Percentiles rank a stretch among this genome's conserved stretches.
These are phyloP conservation scores for Mactra quadrangularis DNA, from an alignment of 1,140 invertebrate species.

Conservation along the genomic window DNA sequence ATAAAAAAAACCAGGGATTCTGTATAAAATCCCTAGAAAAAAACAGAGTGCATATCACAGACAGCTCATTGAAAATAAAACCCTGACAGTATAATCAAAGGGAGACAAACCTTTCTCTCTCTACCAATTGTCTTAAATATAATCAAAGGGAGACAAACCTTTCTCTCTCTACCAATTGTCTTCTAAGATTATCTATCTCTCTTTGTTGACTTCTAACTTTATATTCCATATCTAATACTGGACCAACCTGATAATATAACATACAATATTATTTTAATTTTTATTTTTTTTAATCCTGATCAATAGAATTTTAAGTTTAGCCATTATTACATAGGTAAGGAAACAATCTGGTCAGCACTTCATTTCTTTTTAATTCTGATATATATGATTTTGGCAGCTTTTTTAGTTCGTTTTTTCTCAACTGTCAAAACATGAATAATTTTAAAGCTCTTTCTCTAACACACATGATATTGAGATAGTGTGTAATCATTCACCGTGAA, in stretches of 20 bases:
- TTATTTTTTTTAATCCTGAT: too few relatives aligned
- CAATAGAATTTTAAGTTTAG: not conserved
- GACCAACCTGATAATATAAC: slow-evolving; percentile 58
- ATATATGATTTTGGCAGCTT: too few relatives aligned
- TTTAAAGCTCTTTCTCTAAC: too few relatives aligned
- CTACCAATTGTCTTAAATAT: slow-evolving; percentile 48
- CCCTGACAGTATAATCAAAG: too few relatives aligned
- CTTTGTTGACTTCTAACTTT: slow-evolving; percentile 57
- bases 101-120: slow-evolving; percentile 62
- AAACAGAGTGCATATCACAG: not conserved
- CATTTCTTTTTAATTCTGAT: too few relatives aligned
- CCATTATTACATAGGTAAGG: not conserved
- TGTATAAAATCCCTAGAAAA: not conserved
- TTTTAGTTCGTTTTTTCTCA: too few relatives aligned
- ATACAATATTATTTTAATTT: too few relatives aligned
- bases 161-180: slow-evolving; percentile 60
- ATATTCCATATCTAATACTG: slow-evolving; percentile 61
- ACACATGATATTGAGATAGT: too few relatives aligned
- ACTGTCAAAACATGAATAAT: too few relatives aligned
- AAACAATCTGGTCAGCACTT: too few relatives aligned
- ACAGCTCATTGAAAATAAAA: not conserved
- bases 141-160: slow-evolving; percentile 51
- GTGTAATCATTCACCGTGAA: too few relatives aligned
- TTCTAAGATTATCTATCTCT: slow-evolving; percentile 57
- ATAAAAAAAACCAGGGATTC: too few relatives aligned